A percentile compares a stretch with the other conserved stretches of the same genome.
phyloP scores from a whole-genome alignment of 2,888 invertebrate species.

The Ecdyonurus torrentis region DNA sequence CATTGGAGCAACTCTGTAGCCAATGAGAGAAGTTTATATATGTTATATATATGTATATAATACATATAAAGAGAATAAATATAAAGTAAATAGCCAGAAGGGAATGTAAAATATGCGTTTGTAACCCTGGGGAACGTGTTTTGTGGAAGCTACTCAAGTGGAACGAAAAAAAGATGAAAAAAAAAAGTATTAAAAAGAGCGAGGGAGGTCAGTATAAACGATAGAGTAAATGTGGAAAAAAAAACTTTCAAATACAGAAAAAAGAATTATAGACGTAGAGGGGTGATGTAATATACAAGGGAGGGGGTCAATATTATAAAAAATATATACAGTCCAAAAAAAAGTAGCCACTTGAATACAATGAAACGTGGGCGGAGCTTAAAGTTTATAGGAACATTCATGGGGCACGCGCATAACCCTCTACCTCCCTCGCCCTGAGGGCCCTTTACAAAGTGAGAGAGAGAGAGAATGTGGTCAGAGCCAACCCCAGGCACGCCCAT shows the following conservation, averaged over 20 bases:
- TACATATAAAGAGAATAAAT: no score
- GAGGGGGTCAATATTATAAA: not conserved
- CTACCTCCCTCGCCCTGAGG: not conserved
- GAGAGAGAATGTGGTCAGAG: conserved; percentile 2
- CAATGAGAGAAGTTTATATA: not conserved
- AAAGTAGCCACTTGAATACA: not conserved
- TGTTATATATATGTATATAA: not conserved
- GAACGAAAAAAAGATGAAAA: not conserved
- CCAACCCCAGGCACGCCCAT: conserved; percentile 2
- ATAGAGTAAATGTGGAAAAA: not conserved
- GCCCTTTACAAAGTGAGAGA: not conserved
- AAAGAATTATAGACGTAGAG: not conserved
- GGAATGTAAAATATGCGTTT: not conserved
- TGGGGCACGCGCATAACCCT: not conserved
- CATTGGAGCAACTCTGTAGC: not conserved
- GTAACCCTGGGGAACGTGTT: not conserved
- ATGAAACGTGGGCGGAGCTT: not conserved
- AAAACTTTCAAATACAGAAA: not conserved
- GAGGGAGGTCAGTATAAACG: not conserved
- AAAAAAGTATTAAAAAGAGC: not conserved
- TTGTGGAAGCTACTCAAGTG: not conserved
- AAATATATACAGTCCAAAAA: not conserved
- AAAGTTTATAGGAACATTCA: not conserved
- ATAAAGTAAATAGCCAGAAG: not conserved
- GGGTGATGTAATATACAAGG: not conserved